Evolutionary conservation across 2,113 vertebrate genomes (phyloP).

Genomic region (Nibea coibor): DNA sequence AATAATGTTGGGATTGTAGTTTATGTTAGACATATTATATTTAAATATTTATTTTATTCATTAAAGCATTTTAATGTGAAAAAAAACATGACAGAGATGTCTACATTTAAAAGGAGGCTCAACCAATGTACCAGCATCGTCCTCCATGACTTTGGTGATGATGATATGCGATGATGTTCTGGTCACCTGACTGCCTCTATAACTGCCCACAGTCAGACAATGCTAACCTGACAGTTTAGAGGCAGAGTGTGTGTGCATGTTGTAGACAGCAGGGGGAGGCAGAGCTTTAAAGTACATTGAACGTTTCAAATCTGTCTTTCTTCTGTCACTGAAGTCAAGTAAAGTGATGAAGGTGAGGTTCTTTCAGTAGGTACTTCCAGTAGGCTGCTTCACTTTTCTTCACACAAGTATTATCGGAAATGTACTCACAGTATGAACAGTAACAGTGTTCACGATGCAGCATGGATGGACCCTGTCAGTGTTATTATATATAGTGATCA

Average conservation of each 20-base stretch:
- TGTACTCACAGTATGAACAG: not conserved
- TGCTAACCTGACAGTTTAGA: not conserved
- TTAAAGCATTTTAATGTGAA: too few relatives aligned
- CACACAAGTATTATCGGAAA: not conserved
- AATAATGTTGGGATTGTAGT: too few relatives aligned
- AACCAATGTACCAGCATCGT: too few relatives aligned
- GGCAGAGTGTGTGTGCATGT: constrained; percentile 4
- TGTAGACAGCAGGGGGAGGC: constrained; percentile 43
- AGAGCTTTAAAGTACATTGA: not conserved
- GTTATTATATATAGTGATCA: not conserved
- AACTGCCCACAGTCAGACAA: not conserved
- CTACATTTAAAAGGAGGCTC: too few relatives aligned
- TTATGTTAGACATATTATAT: too few relatives aligned
- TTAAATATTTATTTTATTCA: too few relatives aligned
- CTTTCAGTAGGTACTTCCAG: not conserved
- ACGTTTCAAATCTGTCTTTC: not conserved
- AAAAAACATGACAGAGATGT: not conserved
- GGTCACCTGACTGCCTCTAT: not conserved
- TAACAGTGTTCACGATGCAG: not conserved
- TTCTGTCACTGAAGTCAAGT: not conserved
- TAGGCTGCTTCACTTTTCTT: not conserved
- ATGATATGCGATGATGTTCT: too few relatives aligned
- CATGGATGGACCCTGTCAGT: not conserved
- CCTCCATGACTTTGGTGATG: too few relatives aligned
- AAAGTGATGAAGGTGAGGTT: not conserved